Evolutionary conservation across 2,888 invertebrate species (phyloP), one percentile per base, ranked within the genome.

Genomic region (Druceiella hillmani): DNA sequence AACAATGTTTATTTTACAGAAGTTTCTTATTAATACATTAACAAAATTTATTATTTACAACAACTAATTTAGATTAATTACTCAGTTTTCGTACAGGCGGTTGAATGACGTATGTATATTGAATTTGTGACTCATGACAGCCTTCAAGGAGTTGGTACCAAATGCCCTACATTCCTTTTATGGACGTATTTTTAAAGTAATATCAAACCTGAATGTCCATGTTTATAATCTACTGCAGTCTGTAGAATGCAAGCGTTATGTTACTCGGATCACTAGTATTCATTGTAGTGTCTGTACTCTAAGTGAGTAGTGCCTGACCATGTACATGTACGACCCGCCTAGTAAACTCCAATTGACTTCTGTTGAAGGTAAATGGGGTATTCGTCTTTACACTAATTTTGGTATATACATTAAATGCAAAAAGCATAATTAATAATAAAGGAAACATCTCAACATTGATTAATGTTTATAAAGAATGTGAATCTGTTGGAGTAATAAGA

Each of bases 301-400:
- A 22, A 12, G 15, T 16, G 40, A 40, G 59, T 43, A n/a, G 15
- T 11, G 17, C 9, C 15, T 28, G 16, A 35, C 7, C 40, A 83
- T 85, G 85, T 83, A 82, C 59, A 78, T 80, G 61, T 86, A 84
- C 71, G 84, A 84, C 57, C 81, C 81, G 30, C 76, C 81, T 33
- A 75, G 78, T 47, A 83, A 82, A 62, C 74, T 83, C 45, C 78
- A 79, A 58, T 77, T 86, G 55, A 79, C 82, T 46, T 83, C 86
- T 3, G 79, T 87, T 14, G 86, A 87, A 78, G 87, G 87, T 87
- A 74, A 10, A 14, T 10, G 13, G 22, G 10, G 7, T 4, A 10
- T 17, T 17, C 11, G 6, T 30, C 15, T 30, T 13, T 14, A 13
- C 7, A 4, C 5, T 7, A 17, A 17, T 32, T n/a, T 15, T 48